A percentile compares a stretch with the other conserved stretches of the same genome.
These are phyloP conservation scores for Allobates femoralis DNA, from an alignment of 2,797 vertebrate genomes.

Conservation along the genomic window DNA sequence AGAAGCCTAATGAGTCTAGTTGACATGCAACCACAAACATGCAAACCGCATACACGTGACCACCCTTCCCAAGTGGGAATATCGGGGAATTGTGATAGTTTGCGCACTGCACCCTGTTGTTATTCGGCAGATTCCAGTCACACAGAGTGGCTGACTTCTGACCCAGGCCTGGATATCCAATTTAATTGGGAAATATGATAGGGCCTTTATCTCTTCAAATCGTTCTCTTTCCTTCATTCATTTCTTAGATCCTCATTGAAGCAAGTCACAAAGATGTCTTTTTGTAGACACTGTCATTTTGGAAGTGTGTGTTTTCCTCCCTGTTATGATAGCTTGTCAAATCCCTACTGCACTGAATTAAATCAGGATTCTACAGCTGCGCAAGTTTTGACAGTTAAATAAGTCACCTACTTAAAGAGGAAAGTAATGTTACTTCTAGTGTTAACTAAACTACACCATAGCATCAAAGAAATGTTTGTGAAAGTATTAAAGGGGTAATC, in stretches of 20 bases:
- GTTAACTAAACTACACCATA: constrained; percentile 10
- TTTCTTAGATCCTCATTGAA: constrained; percentile 41
- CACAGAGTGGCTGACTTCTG: too few relatives aligned
- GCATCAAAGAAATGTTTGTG: not conserved
- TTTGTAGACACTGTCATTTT: constrained; percentile 57
- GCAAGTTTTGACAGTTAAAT: constrained; percentile 60
- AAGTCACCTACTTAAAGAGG: constrained; percentile 48
- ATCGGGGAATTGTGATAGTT: too few relatives aligned
- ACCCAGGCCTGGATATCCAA: too few relatives aligned
- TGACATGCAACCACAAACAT: too few relatives aligned
- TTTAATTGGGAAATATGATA: not conserved
- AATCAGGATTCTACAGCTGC: constrained; percentile 48
- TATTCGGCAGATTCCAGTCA: too few relatives aligned
- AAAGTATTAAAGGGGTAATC: not conserved
- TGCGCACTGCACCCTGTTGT: too few relatives aligned
- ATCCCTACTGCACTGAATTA: constrained; percentile 41
- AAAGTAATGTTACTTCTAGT: constrained; percentile 22
- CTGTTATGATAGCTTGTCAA: constrained; percentile 58
- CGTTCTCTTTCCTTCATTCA: not conserved
- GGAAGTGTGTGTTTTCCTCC: constrained; percentile 48
- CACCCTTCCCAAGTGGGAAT: too few relatives aligned
- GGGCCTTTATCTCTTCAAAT: not conserved
- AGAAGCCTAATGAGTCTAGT: too few relatives aligned
- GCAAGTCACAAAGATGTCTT: constrained; percentile 43
- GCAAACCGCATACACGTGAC: too few relatives aligned